These are phyloP conservation scores for Xenopus petersii DNA, from an alignment of 2,797 vertebrate genomes.

Conservation along the genomic window DNA sequence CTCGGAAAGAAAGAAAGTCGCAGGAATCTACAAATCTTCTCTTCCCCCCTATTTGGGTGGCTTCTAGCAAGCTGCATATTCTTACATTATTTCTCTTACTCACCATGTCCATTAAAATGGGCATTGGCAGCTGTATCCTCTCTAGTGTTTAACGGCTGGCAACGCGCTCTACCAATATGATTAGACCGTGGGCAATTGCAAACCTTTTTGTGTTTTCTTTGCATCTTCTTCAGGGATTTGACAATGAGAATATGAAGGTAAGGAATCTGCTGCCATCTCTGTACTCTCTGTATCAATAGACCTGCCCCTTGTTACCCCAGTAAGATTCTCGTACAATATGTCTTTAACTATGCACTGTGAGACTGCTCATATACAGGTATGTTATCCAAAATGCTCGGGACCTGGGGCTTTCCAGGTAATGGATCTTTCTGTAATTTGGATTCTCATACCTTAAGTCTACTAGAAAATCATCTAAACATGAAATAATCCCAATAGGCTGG, in stretches of 20 bases:
- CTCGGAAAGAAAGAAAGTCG: constrained; percentile 1
- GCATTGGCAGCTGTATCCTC: constrained; percentile 54
- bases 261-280: constrained; percentile 32
- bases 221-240: constrained; percentile 65
- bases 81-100: background rate
- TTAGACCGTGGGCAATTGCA: constrained; percentile 61
- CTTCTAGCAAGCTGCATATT: background rate
- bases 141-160: constrained; percentile 58
- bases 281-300: too few species aligned
- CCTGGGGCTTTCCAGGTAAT: too few species aligned
- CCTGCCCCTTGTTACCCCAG: too few species aligned
- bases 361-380: too few species aligned
- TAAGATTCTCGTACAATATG: too few species aligned
- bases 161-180: constrained; percentile 66
- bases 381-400: too few species aligned
- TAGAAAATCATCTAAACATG: too few species aligned
- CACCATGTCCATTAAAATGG: constrained; percentile 61
- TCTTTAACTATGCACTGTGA: too few species aligned
- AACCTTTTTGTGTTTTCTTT: constrained; percentile 67
- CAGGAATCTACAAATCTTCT: background rate
- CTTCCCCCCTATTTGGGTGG: background rate
- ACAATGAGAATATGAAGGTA: constrained; percentile 66
- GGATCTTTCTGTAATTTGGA: too few species aligned
- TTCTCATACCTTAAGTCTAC: too few species aligned
- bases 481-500: too few species aligned